These are phyloP conservation scores for Micrastur ruficollis DNA, from an alignment of 2,797 vertebrate genomes.

Conservation along the genomic window DNA sequence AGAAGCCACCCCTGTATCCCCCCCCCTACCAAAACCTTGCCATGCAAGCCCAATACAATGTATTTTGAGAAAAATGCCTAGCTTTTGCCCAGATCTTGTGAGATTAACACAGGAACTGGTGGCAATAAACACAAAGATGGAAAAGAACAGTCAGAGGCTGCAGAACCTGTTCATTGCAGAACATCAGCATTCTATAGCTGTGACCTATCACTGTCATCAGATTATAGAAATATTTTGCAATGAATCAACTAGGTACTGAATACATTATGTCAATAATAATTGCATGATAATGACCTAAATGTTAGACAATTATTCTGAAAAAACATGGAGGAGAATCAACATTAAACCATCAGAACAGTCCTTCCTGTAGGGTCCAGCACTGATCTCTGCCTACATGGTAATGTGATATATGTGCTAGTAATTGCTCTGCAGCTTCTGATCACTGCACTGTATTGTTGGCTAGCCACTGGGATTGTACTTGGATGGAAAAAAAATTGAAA, in stretches of 20 bases:
- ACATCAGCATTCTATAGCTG: not conserved
- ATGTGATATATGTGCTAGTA: not conserved
- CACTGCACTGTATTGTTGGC: not conserved
- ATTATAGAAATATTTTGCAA: not conserved
- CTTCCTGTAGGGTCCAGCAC: not conserved
- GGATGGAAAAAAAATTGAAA: conserved; percentile 12
- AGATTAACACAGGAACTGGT: not conserved
- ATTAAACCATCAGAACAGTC: not conserved
- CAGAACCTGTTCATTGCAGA: not conserved
- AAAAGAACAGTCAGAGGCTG: not conserved
- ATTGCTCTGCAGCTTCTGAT: not conserved
- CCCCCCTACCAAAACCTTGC: not conserved
- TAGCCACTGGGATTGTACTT: not conserved
- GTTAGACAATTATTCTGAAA: not conserved
- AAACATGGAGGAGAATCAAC: not conserved
- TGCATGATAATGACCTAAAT: not conserved
- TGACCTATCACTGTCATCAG: not conserved
- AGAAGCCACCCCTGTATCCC: too few relatives aligned
- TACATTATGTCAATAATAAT: not conserved
- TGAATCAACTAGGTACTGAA: not conserved
- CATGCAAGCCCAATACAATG: not conserved
- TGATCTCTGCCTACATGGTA: not conserved
- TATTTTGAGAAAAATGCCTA: not conserved
- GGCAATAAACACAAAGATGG: not conserved
- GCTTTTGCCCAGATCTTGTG: not conserved